A percentile compares a stretch with the other conserved stretches of the same genome.
Conservation (phyloP, 2,797 vertebrate genomes). For the Channa striata region DNA sequence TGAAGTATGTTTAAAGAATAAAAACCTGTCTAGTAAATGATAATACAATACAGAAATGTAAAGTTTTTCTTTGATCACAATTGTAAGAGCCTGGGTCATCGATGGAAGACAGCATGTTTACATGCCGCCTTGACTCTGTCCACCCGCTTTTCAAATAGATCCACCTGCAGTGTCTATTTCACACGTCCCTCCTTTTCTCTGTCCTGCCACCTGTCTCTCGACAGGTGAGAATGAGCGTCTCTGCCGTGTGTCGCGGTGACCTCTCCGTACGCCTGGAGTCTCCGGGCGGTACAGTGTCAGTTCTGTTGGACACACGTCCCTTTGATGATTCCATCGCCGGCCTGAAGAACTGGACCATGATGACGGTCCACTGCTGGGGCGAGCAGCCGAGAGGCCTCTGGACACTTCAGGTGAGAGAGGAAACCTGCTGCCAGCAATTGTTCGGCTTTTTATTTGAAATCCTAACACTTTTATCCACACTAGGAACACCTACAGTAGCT, state of each 20-base stretch:
- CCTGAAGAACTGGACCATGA: constrained; percentile 69
- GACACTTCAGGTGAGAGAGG: constrained; percentile 58
- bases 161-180: constrained; percentile 9
- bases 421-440: neutral
- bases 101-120: neutral
- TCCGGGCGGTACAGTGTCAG: constrained; percentile 64
- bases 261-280: constrained; percentile 70
- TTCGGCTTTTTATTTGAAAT: neutral
- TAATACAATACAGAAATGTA: no score
- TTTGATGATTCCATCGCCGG: constrained; percentile 62
- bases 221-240: constrained; percentile 76
- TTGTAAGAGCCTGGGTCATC: neutral
- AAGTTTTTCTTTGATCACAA: no score
- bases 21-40: no score
- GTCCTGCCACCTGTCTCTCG: constrained; percentile 36
- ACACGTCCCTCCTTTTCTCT: constrained; percentile 14
- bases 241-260: constrained; percentile 75
- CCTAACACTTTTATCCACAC: neutral
- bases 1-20: neutral
- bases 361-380: constrained; percentile 67
- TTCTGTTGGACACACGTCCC: constrained; percentile 71
- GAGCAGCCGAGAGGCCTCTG: constrained; percentile 62
- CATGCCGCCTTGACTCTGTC: neutral
- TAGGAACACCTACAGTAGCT: neutral
- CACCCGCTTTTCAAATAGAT: neutral